Base-by-base conservation (phyloP, 2,797 vertebrate genomes). In the Intellagama lesueurii region DNA sequence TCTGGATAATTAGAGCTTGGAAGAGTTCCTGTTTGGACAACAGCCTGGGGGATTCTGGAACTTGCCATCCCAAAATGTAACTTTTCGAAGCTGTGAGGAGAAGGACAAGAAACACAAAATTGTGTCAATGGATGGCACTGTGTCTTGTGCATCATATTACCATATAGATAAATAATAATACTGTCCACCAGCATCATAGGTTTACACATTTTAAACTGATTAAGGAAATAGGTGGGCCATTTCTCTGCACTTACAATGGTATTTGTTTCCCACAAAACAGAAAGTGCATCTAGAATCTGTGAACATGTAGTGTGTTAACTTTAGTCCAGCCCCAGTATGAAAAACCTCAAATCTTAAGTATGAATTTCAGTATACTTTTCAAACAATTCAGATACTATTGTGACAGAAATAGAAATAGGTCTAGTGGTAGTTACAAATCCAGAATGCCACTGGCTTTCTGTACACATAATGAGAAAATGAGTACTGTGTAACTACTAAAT, bases 401-500 rank as follows among this genome's bases (percentile, higher is more conserved):
- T 32, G 68, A 69, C 68, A 32, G 44, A 56, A 56, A 56, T 16
- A 30, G 40, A 49, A 84, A 70, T 84, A 72, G 82, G 68, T 72
- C 82, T 70, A 84, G 68, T 72, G 68, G 49, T n/a, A 84, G 81
- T 44, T 83, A 69, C 35, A 83, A 69, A 83, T 69, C 40, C 81
- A 69, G 68, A 72, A 52, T 3, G 17, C 7, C 19, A 72, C 12
- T 8, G 47, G 82, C 68, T 72, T 84, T 84, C 28, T 22, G 82
- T 72, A 32, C 28, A 72, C 82, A 52, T 84, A 84, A 84, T 84
- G 82, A 70, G n/a, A 73, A 73, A 85, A 56, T 72, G 26, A 72
- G 44, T 35, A 73, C 9, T 70, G 26, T 72, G 69, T 32, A 24
- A 30, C 12, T 49, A 52, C 82, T 72, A 84, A 85, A 73, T 73